Percentiles rank a stretch among this genome's conserved stretches.
Conservation (phyloP, 2,797 vertebrate genomes). For the Vultur gryphus region DNA sequence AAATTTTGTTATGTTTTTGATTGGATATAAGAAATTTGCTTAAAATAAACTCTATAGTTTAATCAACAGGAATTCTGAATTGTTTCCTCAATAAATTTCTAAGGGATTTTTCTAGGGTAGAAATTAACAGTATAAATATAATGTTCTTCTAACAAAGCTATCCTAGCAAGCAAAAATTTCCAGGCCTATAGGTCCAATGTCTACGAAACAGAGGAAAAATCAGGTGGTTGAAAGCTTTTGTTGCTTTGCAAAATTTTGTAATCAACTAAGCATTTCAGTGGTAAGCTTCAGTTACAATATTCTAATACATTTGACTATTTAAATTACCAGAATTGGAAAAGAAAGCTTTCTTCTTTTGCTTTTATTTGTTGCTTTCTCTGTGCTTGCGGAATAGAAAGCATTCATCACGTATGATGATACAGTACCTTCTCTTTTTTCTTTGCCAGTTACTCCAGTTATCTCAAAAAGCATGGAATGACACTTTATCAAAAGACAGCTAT, state of each 20-base stretch:
- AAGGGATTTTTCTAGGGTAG: not conserved
- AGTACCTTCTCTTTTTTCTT: not conserved
- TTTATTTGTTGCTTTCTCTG: not conserved
- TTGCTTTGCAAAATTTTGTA: not conserved
- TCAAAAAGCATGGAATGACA: not conserved
- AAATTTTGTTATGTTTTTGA: conserved; percentile 8
- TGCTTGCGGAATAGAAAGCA: not conserved
- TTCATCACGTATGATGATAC: not conserved
- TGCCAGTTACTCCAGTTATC: not conserved
- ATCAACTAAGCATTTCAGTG: not conserved
- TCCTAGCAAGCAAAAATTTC: not conserved
- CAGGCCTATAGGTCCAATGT: not conserved
- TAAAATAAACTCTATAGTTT: not conserved
- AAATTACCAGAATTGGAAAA: not conserved
- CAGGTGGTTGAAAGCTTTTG: not conserved
- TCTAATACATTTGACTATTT: not conserved
- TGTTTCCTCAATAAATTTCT: not conserved
- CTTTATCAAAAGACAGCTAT: not conserved
- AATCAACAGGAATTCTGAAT: not conserved
- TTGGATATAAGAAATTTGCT: not conserved
- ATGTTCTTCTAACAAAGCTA: not conserved
- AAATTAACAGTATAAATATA: not conserved
- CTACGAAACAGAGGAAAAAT: not conserved
- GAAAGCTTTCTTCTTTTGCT: fast-evolving
- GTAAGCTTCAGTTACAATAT: not conserved